Evolutionary conservation across 1,140 invertebrate species (phyloP).

Genomic region (Calliopsis andreniformis): DNA sequence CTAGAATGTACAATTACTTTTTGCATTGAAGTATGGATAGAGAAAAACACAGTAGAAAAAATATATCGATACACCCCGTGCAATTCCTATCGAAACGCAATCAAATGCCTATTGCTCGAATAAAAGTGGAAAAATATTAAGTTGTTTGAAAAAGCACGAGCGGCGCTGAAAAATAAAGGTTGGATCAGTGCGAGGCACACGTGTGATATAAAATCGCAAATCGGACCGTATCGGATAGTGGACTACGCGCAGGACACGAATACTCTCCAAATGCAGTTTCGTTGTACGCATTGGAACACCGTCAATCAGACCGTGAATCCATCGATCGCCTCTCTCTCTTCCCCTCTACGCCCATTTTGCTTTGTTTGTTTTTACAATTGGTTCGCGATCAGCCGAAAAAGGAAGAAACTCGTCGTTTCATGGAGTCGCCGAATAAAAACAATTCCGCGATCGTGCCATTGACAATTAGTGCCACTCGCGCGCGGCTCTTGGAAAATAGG

Average conservation of each 20-base stretch:
- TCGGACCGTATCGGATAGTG: neutral
- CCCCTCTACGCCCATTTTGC: neutral
- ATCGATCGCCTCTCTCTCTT: conserved; percentile 15
- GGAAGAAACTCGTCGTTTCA: conserved; percentile 43
- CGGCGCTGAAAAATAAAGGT: neutral
- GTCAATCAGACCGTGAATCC: conserved; percentile 44
- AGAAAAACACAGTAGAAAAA: no score
- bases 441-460: neutral
- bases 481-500: conserved; percentile 15
- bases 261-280: conserved; percentile 47
- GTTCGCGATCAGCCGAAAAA: conserved; percentile 28
- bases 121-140: no score
- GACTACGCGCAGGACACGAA: conserved; percentile 24
- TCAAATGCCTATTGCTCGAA: neutral
- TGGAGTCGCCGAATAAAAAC: conserved; percentile 18
- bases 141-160: neutral
- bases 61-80: no score
- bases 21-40: no score
- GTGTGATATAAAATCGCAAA: conserved; percentile 18
- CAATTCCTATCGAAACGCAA: no score
- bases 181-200: neutral
- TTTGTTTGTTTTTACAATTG: conserved; percentile 1
- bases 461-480: conserved; percentile 15
- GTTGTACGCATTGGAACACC: conserved; percentile 44
- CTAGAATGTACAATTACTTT: no score